phyloP scores from a whole-genome alignment of 2,797 vertebrate genomes.

The Ficedula albicollis region DNA sequence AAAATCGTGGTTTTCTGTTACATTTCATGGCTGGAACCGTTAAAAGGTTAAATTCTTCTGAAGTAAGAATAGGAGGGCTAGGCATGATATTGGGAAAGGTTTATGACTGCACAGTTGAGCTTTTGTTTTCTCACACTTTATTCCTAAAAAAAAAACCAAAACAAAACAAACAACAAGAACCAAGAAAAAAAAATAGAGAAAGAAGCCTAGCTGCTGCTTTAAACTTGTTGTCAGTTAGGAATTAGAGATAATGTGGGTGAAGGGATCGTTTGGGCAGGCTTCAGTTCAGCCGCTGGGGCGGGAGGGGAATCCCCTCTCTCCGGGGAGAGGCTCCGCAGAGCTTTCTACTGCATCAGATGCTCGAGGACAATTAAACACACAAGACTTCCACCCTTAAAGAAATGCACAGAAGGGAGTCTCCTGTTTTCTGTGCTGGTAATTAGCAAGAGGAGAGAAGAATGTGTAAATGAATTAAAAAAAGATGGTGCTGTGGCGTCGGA shows the following conservation, averaged over 20 bases:
- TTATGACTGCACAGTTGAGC: conserved; percentile 28
- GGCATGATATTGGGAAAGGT: neutral
- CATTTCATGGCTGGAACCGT: neutral
- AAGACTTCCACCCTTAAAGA: conserved; percentile 52
- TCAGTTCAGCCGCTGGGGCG: neutral
- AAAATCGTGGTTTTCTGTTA: neutral
- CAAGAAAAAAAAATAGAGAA: rapidly evolving
- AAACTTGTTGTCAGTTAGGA: conserved; percentile 37
- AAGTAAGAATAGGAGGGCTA: neutral
- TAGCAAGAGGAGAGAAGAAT: conserved; percentile 23
- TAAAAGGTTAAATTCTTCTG: neutral
- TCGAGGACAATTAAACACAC: conserved; percentile 46
- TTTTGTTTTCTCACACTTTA: neutral
- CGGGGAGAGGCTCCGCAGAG: neutral
- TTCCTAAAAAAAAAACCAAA: neutral
- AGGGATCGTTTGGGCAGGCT: neutral
- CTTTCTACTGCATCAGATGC: conserved; percentile 24
- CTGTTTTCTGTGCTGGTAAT: conserved; percentile 43
- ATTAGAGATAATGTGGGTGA: conserved; percentile 13
- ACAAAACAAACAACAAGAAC: too few species aligned
- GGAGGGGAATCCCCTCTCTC: too few species aligned
- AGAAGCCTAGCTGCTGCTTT: neutral
- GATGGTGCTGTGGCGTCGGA: neutral
- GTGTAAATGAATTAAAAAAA: neutral
- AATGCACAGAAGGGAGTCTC: conserved; percentile 50